A percentile compares a stretch with the other conserved stretches of the same genome.
Evolutionary conservation across 2,113 vertebrate species (phyloP).

Genomic region (Eulemur rufifrons): DNA sequence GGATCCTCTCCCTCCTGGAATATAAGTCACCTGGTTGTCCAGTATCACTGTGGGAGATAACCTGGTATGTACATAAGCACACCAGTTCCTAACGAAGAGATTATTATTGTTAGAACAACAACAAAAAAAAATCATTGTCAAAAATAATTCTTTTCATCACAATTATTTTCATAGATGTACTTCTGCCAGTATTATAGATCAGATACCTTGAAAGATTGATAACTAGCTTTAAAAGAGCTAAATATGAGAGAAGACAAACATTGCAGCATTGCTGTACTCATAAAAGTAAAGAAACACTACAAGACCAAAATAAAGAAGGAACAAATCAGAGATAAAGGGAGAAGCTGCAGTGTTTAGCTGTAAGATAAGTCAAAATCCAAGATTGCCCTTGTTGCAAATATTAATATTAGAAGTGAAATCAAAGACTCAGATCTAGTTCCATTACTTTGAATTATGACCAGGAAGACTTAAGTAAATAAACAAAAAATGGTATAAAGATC

Average conservation of each 20-base stretch:
- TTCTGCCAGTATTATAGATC: not conserved
- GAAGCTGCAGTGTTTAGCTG: not conserved
- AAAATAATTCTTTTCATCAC: not conserved
- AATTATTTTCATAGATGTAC: not conserved
- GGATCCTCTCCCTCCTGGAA: conserved; percentile 75
- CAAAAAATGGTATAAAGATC: not conserved
- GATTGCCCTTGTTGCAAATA: not conserved
- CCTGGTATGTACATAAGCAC: conserved; percentile 87
- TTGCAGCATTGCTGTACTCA: not conserved
- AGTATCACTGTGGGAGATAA: conserved; percentile 83
- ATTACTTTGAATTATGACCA: not conserved
- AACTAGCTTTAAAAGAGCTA: not conserved
- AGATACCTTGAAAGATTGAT: not conserved
- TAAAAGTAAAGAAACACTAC: not conserved
- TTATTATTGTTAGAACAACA: not conserved
- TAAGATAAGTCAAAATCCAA: conserved; percentile 3
- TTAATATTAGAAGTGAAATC: not conserved
- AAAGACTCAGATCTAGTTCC: not conserved
- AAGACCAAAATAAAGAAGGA: not conserved
- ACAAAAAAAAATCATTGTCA: not conserved
- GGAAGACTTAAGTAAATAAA: not conserved
- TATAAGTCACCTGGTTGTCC: conserved; percentile 80
- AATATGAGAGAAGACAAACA: not conserved
- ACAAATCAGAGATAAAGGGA: not conserved
- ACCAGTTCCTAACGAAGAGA: conserved; percentile 86